Evolutionary conservation across 35 echinoderm and acorn worm species (phyloP), one percentile per base, ranked within the genome.

Genomic region (Strongylocentrotus purpuratus): DNA sequence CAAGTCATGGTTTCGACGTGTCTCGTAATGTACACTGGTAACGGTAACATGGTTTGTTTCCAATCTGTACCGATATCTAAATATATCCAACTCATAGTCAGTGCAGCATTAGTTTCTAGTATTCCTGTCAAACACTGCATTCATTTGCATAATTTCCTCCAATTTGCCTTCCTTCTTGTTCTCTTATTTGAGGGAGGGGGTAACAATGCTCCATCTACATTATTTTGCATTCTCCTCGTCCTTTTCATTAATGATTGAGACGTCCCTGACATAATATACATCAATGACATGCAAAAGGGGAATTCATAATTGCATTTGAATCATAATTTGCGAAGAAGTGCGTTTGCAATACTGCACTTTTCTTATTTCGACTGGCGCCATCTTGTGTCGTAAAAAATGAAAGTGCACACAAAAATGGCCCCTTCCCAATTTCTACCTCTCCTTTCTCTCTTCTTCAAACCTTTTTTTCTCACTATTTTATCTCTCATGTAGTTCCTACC

Each of bases 1-100:
- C 87, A n/a, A n/a, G n/a, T n/a, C n/a, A 89, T 89, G 87, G 87
- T 89, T 89, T 89, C 87, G 87, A 46, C 15, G 87, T 89, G 87
- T 46, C 32, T 89, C 87, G 25, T 86, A 12, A 55, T 55, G 50
- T 55, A 55, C 9, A 55, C 50, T 55, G 10, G 50, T 55, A 55
- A 55, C 50, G 50, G 10, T 10, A 55, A 55, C 50, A 2, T 2
- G 11, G 15, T 55, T 55, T 55, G 11, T 55, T 1, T 55, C 15
- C 8, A 55, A 55, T 10, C 15, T 15, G 15, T 55, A 12, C 50
- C 15, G 50, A 55, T 15, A 55, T 55, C 50, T 15, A 14, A 11
- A 55, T 55, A 41, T 41, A 55, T 55, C 50, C 10, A 55, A 55
- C 50, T 55, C 50, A 55, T 55, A 14, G 7, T 12, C 15, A 55